These are phyloP conservation scores for Amphipyra tragopoginis DNA, from an alignment of 2,888 invertebrate genomes.

Conservation along the genomic window DNA sequence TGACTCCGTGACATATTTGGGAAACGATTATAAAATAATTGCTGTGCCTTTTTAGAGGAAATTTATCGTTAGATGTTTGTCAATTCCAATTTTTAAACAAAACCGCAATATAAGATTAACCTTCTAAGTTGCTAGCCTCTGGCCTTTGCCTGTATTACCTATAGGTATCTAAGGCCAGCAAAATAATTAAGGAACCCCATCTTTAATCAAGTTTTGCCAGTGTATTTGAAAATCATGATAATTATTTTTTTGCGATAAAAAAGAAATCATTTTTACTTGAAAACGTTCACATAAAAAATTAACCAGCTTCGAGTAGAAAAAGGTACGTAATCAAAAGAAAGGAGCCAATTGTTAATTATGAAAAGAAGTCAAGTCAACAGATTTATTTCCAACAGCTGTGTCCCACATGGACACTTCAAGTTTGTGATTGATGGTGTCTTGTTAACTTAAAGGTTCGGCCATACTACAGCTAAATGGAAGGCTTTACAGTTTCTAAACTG, in stretches of 20 bases:
- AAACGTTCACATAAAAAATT: not conserved
- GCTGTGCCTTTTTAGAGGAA: no score
- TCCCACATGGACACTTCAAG: slow-evolving; percentile 39
- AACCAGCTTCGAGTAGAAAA: not conserved
- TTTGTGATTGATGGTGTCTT: slow-evolving; percentile 37
- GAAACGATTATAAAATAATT: not conserved
- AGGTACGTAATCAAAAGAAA: slow-evolving; percentile 7
- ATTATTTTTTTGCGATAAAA: no score
- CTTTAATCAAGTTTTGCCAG: no score
- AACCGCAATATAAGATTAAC: no score
- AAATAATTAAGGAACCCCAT: no score
- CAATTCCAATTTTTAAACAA: no score
- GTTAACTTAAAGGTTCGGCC: slow-evolving; percentile 19
- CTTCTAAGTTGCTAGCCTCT: no score
- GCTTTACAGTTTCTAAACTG: not conserved
- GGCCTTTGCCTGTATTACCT: no score
- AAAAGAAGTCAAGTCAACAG: slow-evolving; percentile 22
- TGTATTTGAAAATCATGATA: no score
- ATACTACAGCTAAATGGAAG: not conserved
- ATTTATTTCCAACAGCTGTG: slow-evolving; percentile 37
- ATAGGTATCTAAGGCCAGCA: no score
- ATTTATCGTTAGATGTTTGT: no score
- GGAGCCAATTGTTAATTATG: slow-evolving; percentile 3
- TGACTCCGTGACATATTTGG: slow-evolving; percentile 34
- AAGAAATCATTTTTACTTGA: no score